Evolutionary conservation across 1,140 invertebrate species (phyloP), one percentile per base, ranked within the genome.

Genomic region (Leucophenga varia): DNA sequence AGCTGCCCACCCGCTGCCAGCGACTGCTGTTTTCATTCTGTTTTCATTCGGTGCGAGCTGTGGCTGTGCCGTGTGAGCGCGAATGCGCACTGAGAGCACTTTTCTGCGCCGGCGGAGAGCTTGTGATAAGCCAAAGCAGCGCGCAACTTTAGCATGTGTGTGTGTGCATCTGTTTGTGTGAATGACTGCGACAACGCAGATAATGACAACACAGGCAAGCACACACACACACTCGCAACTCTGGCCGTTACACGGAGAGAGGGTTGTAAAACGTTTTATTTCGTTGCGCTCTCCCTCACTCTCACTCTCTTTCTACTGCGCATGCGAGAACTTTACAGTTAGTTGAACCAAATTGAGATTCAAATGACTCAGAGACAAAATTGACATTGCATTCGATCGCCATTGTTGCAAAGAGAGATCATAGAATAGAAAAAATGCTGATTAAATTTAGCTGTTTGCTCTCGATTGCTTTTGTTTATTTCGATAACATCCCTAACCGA

Each of bases 241-340:
- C 18, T 31, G 35, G 32, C 51, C 43, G 54, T 52, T 58, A 47
- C 19, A 48, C 51, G 36, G 47, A 56, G 61, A 63, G 53, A 63
- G 60, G 60, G 60, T 63, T 44, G 55, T 31, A 43, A 42, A n/a
- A n/a, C n/a, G 32, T 44, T 35, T 52, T 19, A 16, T 10, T 42
- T 31, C 25, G 9, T 28, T 34, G 8, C 31, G 21, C 31, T 21
- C 21, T 30, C 22, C 20, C 20, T 25, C 8, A 36, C 38, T 42
- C 40, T 38, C 25, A 4, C 20, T 38, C 19, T n/a, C 4, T 6
- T 40, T 32, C 5, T 35, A 57, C 48, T 67, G 63, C 63, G 63
- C 63, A 67, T 61, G 59, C 59, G 63, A 63, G 59, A 67, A 59
- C 36, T 54, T 67, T 67, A 52, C 63, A 52, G 46, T 59, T 61